Conservation (phyloP, 2,113 vertebrate species). For the zebrafish (Danio rerio) region GRCz12tu NC_133192.1:26938501-26939000, state of each 20-base stretch:
- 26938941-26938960: neutral
- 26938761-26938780: slow-evolving; percentile 88
- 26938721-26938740: slow-evolving; percentile 4
- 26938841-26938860: slow-evolving; percentile 84
- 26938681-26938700: too few relatives aligned
- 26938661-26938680: too few relatives aligned
- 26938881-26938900: slow-evolving; percentile 87
- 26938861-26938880: slow-evolving; percentile 89
- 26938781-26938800: slow-evolving; percentile 83
- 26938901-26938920: slow-evolving; percentile 82
- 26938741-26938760: slow-evolving; percentile 79
- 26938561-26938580: too few relatives aligned
- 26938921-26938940: neutral
- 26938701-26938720: too few relatives aligned
- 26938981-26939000: too few relatives aligned
- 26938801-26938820: slow-evolving; percentile 86
- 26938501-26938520: too few relatives aligned
- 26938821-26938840: slow-evolving; percentile 91
- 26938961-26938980: neutral
- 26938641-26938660: too few relatives aligned
- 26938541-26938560: too few relatives aligned
- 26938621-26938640: too few relatives aligned
- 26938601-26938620: too few relatives aligned
- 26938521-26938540: too few relatives aligned
- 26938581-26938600: too few relatives aligned